These are phyloP conservation scores for Noturus placidus DNA, from an alignment of 2,113 vertebrate species.

Conservation along the genomic window DNA sequence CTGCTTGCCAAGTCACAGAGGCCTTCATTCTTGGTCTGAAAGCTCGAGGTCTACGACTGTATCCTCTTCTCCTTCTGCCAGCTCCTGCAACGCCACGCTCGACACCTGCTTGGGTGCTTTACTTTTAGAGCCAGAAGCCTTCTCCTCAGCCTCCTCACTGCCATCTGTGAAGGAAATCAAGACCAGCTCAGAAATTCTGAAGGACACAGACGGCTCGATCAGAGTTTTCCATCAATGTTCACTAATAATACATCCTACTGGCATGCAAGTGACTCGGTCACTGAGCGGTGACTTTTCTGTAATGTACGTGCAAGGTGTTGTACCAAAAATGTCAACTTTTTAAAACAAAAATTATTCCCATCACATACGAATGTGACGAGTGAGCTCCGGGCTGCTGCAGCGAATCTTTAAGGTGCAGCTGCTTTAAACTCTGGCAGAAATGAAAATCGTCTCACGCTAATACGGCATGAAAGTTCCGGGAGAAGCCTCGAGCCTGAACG, in stretches of 20 bases:
- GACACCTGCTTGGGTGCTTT: constrained; percentile 69
- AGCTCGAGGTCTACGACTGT: constrained; percentile 85
- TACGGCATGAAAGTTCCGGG: constrained; percentile 24
- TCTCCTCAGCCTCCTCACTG: constrained; percentile 44
- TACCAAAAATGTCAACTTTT: neutral
- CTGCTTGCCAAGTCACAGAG: constrained; percentile 10
- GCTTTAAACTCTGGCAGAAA: constrained; percentile 28
- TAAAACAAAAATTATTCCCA: neutral
- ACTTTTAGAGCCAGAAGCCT: constrained; percentile 49
- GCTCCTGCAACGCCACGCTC: constrained; percentile 73
- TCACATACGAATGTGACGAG: neutral
- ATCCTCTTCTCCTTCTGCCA: constrained; percentile 85
- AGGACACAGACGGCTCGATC: neutral
- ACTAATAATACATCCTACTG: neutral
- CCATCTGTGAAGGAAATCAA: constrained; percentile 57
- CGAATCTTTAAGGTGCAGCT: constrained; percentile 20
- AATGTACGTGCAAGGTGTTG: neutral
- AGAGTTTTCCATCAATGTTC: neutral
- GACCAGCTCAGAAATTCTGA: constrained; percentile 16
- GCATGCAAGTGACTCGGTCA: neutral
- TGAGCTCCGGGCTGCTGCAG: neutral
- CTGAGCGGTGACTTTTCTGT: neutral
- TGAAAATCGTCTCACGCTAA: constrained; percentile 21
- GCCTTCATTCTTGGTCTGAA: constrained; percentile 79
- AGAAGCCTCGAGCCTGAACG: constrained; percentile 16